These are phyloP conservation scores for Scalopus aquaticus DNA, from an alignment of 2,113 vertebrate species.

Conservation along the genomic window DNA sequence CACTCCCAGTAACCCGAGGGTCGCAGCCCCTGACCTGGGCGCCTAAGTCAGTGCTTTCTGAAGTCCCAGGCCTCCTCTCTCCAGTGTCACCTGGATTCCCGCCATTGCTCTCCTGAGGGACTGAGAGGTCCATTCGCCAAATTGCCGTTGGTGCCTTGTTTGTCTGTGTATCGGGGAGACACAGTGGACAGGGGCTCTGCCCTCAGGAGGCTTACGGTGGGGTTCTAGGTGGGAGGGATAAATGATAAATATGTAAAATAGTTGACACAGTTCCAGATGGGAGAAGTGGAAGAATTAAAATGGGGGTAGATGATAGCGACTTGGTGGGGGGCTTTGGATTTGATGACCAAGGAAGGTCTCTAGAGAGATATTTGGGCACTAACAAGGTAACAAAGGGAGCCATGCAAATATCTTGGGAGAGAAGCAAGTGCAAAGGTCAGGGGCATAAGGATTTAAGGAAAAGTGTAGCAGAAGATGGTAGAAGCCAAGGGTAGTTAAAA, in stretches of 20 bases:
- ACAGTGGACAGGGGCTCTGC: fast-evolving
- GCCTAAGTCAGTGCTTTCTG: fast-evolving
- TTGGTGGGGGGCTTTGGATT: neutral
- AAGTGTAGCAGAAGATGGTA: neutral
- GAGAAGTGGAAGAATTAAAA: neutral
- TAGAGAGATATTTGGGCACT: neutral
- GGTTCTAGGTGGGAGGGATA: too few species aligned
- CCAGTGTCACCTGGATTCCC: fast-evolving
- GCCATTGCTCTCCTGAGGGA: neutral
- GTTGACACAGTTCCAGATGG: neutral
- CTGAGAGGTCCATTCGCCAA: neutral
- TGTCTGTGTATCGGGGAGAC: neutral
- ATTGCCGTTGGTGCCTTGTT: fast-evolving
- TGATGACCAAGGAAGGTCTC: neutral
- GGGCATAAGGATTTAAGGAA: neutral
- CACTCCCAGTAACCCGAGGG: fast-evolving
- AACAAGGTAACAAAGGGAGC: neutral
- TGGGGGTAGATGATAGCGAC: fast-evolving
- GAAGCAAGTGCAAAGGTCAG: neutral
- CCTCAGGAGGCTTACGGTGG: neutral
- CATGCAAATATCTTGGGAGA: neutral
- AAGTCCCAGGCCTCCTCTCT: neutral
- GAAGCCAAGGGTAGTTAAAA: neutral
- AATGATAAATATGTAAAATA: fast-evolving
- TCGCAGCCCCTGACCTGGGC: fast-evolving